Conservation (phyloP, 2,113 vertebrate species). For the Neoarius graeffei region DNA sequence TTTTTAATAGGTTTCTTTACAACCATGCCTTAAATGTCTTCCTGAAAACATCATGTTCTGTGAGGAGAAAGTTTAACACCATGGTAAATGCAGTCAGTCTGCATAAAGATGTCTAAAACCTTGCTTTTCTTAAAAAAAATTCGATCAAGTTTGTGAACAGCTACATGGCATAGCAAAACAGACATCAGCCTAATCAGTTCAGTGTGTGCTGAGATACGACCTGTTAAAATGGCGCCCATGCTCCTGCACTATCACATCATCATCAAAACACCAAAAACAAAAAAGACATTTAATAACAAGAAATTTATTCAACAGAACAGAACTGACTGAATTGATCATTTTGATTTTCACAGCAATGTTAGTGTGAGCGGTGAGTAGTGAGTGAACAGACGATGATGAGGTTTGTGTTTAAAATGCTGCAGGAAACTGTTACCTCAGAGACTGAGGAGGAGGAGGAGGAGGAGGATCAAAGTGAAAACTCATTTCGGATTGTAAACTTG, state of each 20-base stretch:
- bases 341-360: neutral
- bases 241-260: neutral
- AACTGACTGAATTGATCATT: neutral
- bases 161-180: neutral
- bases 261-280: neutral
- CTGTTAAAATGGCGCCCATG: neutral
- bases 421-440: neutral
- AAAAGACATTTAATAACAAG: neutral
- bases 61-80: neutral
- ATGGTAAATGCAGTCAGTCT: neutral
- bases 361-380: neutral
- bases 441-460: neutral
- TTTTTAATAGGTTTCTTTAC: neutral
- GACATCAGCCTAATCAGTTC: neutral
- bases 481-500: neutral
- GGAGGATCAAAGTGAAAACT: neutral
- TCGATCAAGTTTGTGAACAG: neutral
- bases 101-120: neutral
- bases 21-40: neutral
- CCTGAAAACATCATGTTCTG: neutral
- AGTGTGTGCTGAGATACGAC: neutral
- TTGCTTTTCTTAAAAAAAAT: neutral
- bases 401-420: neutral
- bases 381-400: neutral
- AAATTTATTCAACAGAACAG: neutral